Conservation (phyloP, 2,113 vertebrate species). For the Antigone vipio region DNA sequence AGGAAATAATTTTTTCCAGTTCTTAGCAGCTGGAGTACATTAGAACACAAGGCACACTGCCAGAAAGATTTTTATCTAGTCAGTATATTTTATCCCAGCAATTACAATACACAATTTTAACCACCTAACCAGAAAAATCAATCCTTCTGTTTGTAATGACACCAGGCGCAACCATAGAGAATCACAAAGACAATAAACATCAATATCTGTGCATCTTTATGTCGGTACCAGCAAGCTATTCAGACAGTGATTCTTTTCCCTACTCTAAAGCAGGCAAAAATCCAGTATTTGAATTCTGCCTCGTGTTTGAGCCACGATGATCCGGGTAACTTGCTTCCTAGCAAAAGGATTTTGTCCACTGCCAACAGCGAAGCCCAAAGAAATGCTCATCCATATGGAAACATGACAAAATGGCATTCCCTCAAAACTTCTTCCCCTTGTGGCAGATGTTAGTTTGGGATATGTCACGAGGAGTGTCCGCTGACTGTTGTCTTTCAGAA, state of each 20-base stretch:
- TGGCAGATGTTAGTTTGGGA: background rate
- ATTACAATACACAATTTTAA: constrained; percentile 15
- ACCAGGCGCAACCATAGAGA: background rate
- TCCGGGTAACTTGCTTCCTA: background rate
- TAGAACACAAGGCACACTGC: background rate
- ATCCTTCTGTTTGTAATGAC: background rate
- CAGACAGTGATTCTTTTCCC: background rate
- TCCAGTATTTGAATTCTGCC: background rate
- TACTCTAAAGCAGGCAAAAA: background rate
- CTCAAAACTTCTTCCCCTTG: background rate
- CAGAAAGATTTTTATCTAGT: constrained; percentile 3
- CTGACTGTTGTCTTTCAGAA: background rate
- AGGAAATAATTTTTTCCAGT: background rate
- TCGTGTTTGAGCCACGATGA: rapidly evolving
- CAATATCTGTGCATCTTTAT: background rate
- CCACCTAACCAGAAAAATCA: constrained; percentile 13
- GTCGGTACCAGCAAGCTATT: background rate
- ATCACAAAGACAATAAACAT: background rate
- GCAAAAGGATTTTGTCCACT: background rate
- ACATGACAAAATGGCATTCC: background rate
- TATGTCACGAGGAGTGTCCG: background rate
- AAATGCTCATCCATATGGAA: background rate
- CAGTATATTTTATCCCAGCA: background rate
- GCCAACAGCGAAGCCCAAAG: background rate
- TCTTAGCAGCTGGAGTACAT: constrained; percentile 44